These are phyloP conservation scores for Heliothis peltigera DNA, from an alignment of 2,888 invertebrate genomes.

Conservation along the genomic window DNA sequence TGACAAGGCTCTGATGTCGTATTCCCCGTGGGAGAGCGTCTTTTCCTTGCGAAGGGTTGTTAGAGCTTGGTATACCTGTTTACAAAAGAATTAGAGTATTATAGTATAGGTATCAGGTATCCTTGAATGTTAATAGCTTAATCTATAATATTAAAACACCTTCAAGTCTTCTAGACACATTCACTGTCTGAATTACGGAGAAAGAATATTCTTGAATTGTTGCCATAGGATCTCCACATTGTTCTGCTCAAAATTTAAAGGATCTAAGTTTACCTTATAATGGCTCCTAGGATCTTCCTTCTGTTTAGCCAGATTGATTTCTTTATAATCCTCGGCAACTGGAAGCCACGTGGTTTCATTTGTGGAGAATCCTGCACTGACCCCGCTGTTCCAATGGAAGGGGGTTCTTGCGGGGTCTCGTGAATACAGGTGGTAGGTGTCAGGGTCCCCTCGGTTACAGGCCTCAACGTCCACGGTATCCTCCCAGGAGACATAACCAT, in stretches of 20 bases:
- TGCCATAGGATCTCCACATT: background rate
- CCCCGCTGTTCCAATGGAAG: slow-evolving; percentile 91
- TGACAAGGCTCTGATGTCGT: slow-evolving; percentile 78
- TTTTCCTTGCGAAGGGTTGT: slow-evolving; percentile 83
- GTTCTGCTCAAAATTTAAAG: no score
- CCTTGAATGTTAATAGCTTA: background rate
- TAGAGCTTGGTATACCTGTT: slow-evolving; percentile 89
- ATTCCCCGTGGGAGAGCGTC: slow-evolving; percentile 81
- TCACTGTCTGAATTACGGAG: background rate
- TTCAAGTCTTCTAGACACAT: background rate
- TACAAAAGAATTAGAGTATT: slow-evolving; percentile 24
- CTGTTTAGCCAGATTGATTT: slow-evolving; percentile 90
- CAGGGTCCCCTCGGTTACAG: slow-evolving; percentile 86
- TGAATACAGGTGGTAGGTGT: slow-evolving; percentile 87
- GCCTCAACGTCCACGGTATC: slow-evolving; percentile 90
- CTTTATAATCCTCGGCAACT: slow-evolving; percentile 90
- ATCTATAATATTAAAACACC: background rate
- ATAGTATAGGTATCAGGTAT: no score
- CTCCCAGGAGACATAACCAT: slow-evolving; percentile 89
- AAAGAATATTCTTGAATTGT: no score
- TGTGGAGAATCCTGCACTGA: slow-evolving; percentile 91
- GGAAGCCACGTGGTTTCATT: slow-evolving; percentile 91
- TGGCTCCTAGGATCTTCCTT: slow-evolving; percentile 86
- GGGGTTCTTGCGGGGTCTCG: slow-evolving; percentile 92
- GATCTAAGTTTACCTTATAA: slow-evolving; percentile 75